Evolutionary conservation across 2,797 vertebrate genomes (phyloP).

Genomic region (Poecilia velifera): DNA sequence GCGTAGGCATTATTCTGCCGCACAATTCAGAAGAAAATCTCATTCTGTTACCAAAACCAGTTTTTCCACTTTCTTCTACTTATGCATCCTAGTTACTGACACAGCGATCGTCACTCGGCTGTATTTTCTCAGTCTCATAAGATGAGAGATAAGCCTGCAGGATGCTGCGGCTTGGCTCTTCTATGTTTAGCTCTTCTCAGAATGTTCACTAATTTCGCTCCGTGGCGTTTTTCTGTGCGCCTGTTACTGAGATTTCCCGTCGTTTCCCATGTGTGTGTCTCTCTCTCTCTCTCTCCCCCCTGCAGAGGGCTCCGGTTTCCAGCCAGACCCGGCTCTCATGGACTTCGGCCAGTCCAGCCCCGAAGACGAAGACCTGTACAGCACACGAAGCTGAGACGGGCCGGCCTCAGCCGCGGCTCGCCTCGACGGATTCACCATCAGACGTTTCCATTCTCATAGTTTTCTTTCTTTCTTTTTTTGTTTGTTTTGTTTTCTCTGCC

Average conservation of each 20-base stretch:
- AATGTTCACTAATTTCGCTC: neutral
- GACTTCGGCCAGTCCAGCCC: conserved; percentile 86
- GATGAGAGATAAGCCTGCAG: neutral
- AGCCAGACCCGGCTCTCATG: conserved; percentile 64
- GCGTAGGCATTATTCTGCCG: too few species aligned
- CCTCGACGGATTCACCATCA: conserved; percentile 35
- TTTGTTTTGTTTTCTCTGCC: conserved; percentile 14
- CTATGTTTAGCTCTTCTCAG: conserved; percentile 1
- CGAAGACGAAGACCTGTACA: conserved; percentile 92
- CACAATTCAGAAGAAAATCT: neutral
- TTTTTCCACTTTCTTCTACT: neutral
- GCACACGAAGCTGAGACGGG: conserved; percentile 86
- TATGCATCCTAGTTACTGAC: neutral
- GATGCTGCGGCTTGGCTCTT: neutral
- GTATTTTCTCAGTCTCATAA: too few species aligned
- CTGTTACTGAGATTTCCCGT: conserved; percentile 20
- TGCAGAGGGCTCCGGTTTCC: conserved; percentile 61
- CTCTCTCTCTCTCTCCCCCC: neutral
- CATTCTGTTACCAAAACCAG: neutral
- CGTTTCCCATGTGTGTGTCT: conserved; percentile 38
- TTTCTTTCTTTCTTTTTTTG: neutral
- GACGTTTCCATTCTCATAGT: conserved; percentile 45
- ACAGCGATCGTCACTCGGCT: neutral
- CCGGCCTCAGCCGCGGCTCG: neutral
- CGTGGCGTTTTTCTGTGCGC: neutral